Base-by-base conservation (phyloP, 2,797 vertebrate species). In the Crax fasciolata region DNA sequence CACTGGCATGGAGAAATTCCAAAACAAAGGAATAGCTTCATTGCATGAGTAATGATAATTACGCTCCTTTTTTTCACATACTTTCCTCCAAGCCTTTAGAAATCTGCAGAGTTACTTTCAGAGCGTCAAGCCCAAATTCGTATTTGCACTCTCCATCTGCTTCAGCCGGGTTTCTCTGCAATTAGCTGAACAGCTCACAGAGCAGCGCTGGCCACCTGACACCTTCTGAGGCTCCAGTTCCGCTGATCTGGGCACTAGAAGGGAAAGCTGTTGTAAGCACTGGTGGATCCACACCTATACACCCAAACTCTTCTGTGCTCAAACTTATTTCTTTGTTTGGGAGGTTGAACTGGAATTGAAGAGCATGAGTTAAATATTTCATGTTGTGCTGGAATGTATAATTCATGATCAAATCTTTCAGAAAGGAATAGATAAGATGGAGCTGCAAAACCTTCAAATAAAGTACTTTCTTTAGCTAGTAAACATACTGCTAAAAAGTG, bases 371-470 rank as follows among this genome's bases (percentile, higher is more conserved):
- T 97, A 97, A 98, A 97, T 98, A 97, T 97, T 98, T 98, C 94
- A 97, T 97, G 94, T 91, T 57, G 23, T 95, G 80, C 67, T 84
- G 71, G 70, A 89, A 98, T 98, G 97, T 90, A 97, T 98, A 97
- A 98, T 98, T 98, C 94, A 98, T 96, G 70, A 96, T 84, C 89
- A 95, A 94, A 95, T 91, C 91, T 84, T 97, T 97, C 93, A 97
- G 96, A 97, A 97, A 92, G 80, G 90, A 93, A 96, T 83, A 97
- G 96, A 97, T 96, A 96, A 97, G 93, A 96, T 39, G 78, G 57
- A 84, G 35, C 67, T 58, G 85, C 80, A 95, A 97, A 96, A 93
- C 66, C 83, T 96, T 89, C 94, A 97, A 96, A 94, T 96, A 91
- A 97, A 97, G 91, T 95, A 93, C 96, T 97, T 97, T 96, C 91